A percentile compares a stretch with the other conserved stretches of the same genome.
Evolutionary conservation across 1,140 invertebrate genomes (phyloP).

Genomic region (Pygmarrhopalites habei): DNA sequence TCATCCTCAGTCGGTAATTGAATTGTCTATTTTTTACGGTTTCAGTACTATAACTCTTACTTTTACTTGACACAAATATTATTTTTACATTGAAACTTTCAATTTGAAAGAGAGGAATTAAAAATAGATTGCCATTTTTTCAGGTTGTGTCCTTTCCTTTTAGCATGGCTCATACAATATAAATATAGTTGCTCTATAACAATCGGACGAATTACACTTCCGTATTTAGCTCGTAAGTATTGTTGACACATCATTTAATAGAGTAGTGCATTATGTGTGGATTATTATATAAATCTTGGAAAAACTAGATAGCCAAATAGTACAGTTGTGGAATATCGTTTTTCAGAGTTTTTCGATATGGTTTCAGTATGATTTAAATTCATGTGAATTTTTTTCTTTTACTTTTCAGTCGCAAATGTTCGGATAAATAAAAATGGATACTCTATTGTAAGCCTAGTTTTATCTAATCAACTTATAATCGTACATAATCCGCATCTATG

Average conservation of each 20-base stretch:
- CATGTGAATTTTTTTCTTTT: no score
- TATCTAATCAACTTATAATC: background rate
- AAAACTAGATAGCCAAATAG: no score
- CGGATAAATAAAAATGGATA: slow-evolving; percentile 27
- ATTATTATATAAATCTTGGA: no score
- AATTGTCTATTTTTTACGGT: background rate
- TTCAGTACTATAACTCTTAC: background rate
- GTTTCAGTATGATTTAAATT: no score
- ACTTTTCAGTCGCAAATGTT: no score
- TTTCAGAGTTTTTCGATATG: no score
- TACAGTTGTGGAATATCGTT: no score
- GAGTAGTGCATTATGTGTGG: no score
- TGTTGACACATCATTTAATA: no score
- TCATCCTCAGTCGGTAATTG: slow-evolving; percentile 25
- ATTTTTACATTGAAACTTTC: background rate
- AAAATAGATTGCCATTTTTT: background rate
- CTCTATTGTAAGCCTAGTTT: slow-evolving; percentile 24
- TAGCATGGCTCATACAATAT: slow-evolving; percentile 33
- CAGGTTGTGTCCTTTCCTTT: slow-evolving; percentile 28
- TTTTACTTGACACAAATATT: background rate
- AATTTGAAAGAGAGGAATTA: background rate
- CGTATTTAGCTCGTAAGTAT: slow-evolving; percentile 24
- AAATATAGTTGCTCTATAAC: slow-evolving; percentile 37
- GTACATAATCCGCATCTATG: background rate
- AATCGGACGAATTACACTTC: slow-evolving; percentile 33